A percentile compares a stretch with the other conserved stretches of the same genome.
Evolutionary conservation across 2,888 invertebrate genomes (phyloP).

Genomic region (Halocaridina rubra): DNA sequence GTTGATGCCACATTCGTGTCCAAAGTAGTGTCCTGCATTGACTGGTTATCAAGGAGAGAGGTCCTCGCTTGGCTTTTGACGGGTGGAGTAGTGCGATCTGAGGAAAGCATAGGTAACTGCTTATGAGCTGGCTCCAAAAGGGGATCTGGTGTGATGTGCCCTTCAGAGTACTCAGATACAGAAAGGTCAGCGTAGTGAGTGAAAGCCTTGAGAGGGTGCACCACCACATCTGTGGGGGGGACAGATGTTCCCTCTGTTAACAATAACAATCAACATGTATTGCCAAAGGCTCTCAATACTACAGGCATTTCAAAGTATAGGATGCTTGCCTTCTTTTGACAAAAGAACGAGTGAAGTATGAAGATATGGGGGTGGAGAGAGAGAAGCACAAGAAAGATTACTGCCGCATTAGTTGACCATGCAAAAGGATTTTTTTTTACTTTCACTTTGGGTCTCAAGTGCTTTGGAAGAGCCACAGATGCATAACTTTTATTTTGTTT

Average conservation of each 20-base stretch:
- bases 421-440: no score
- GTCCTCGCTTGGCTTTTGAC: not conserved
- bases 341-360: no score
- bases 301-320: not conserved
- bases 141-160: conserved; percentile 26
- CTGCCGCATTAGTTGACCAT: not conserved
- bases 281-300: not conserved
- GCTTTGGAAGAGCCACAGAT: no score
- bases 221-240: conserved; percentile 60
- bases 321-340: no score
- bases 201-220: conserved; percentile 61
- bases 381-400: not conserved
- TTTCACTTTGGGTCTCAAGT: no score
- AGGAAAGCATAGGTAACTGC: not conserved
- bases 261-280: not conserved
- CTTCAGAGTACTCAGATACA: conserved; percentile 50
- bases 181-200: conserved; percentile 55
- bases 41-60: not conserved
- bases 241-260: conserved; percentile 55
- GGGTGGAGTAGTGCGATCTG: not conserved
- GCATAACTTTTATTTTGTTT: no score
- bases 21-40: not conserved
- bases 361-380: conserved; percentile 29
- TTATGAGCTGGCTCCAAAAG: not conserved
- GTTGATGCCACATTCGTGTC: not conserved